A percentile compares a stretch with the other conserved stretches of the same genome.
These are phyloP conservation scores for Enoplosus armatus DNA, from an alignment of 2,797 vertebrate species.

Conservation along the genomic window DNA sequence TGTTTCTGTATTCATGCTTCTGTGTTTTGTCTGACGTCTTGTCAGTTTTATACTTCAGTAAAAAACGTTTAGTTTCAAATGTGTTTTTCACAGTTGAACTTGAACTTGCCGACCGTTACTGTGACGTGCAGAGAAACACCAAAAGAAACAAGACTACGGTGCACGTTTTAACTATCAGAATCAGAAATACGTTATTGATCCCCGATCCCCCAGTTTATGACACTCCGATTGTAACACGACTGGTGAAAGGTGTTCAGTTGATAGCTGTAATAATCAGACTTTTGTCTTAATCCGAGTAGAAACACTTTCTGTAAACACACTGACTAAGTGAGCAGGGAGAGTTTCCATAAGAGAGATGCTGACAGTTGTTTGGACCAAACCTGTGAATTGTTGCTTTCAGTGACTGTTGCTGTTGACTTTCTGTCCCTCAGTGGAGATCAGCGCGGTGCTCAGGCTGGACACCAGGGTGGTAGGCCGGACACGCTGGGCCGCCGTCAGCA, in stretches of 20 bases:
- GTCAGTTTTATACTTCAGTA: too few species aligned
- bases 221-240: background rate
- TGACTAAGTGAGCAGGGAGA: background rate
- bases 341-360: background rate
- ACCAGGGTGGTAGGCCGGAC: constrained; percentile 89
- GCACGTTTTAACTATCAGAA: too few species aligned
- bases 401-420: background rate
- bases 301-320: background rate
- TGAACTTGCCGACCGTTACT: too few species aligned
- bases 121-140: background rate
- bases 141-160: too few species aligned
- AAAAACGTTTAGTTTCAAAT: too few species aligned
- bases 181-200: too few species aligned
- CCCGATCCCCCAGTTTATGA: too few species aligned
- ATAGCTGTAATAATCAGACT: background rate
- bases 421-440: constrained; percentile 79
- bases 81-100: too few species aligned
- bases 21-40: too few species aligned
- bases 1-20: too few species aligned
- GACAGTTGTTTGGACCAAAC: background rate
- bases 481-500: constrained; percentile 84
- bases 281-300: background rate
- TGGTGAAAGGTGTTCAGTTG: background rate
- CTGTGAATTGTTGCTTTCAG: background rate
- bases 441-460: constrained; percentile 90